Percentiles rank a stretch among this genome's conserved stretches.
These are phyloP conservation scores for Drosophila neonasuta DNA, from an alignment of 2,888 invertebrate species.

Conservation along the genomic window DNA sequence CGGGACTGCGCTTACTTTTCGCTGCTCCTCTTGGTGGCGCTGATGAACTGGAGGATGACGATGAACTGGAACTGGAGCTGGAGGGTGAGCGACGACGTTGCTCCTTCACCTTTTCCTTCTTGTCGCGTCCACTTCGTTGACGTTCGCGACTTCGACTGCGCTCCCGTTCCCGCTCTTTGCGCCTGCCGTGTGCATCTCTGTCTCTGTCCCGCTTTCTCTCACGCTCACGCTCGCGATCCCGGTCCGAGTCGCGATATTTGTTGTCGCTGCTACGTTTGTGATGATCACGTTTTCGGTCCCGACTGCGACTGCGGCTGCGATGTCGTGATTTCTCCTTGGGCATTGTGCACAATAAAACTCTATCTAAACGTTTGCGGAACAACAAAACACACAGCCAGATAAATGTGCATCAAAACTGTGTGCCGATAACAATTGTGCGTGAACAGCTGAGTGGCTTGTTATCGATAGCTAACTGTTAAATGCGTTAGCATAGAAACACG, in stretches of 20 bases:
- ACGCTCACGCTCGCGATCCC: constrained; percentile 12
- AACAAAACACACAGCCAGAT: constrained; percentile 16
- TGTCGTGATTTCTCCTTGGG: constrained; percentile 59
- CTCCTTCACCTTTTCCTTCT: constrained; percentile 16
- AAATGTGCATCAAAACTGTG: constrained; percentile 1
- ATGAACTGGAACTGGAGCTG: constrained; percentile 20
- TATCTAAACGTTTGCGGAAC: constrained; percentile 34
- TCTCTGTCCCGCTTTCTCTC: constrained; percentile 28
- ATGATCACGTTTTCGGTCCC: constrained; percentile 27
- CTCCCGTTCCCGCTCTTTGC: constrained; percentile 17
- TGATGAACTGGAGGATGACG: constrained; percentile 28
- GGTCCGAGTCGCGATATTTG: constrained; percentile 11
- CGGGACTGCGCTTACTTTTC: constrained; percentile 23
- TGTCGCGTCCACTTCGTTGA: constrained; percentile 7
- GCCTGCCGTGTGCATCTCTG: constrained; percentile 17
- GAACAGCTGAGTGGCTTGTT: constrained; percentile 35
- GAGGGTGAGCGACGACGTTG: constrained; percentile 25
- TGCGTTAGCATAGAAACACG: too few species aligned
- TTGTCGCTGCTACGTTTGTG: constrained; percentile 23
- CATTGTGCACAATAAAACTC: constrained; percentile 37
- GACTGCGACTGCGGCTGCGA: constrained; percentile 43
- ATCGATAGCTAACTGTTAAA: constrained; percentile 30
- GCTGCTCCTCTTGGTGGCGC: constrained; percentile 4
- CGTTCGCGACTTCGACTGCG: constrained; percentile 25
- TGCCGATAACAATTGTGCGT: neutral